phyloP scores from a whole-genome alignment of 2,113 vertebrate genomes.

The Malurus elegans region DNA sequence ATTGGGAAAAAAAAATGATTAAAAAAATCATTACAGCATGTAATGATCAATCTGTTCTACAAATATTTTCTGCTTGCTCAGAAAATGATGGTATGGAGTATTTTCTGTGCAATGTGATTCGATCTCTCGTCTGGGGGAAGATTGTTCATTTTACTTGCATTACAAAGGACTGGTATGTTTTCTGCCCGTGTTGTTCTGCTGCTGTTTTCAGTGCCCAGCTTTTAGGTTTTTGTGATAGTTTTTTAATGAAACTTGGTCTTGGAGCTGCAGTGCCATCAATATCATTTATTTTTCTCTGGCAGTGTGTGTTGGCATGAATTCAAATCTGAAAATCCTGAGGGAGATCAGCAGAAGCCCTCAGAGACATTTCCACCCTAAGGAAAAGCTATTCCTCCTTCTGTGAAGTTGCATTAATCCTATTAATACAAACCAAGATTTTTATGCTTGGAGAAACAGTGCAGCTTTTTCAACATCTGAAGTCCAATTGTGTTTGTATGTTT shows the following conservation, averaged over 20 bases:
- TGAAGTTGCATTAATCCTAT: background rate
- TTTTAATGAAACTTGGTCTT: background rate
- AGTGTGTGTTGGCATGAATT: background rate
- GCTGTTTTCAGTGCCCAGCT: background rate
- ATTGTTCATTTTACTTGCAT: background rate
- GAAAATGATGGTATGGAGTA: background rate
- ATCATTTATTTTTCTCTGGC: background rate
- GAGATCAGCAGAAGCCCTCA: background rate
- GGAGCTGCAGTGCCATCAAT: background rate
- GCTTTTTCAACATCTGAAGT: background rate
- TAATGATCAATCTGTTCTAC: background rate
- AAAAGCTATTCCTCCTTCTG: background rate
- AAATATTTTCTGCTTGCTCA: slow-evolving; percentile 30
- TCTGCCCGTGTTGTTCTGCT: background rate
- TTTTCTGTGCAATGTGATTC: background rate
- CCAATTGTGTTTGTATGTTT: background rate
- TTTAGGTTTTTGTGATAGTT: background rate
- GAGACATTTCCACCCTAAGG: background rate
- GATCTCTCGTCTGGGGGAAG: background rate
- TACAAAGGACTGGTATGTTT: background rate
- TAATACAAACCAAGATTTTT: background rate
- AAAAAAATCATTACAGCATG: background rate
- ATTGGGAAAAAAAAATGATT: background rate
- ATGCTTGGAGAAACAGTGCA: background rate
- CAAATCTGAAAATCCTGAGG: background rate